These are phyloP conservation scores for Platyscapa corneri DNA, from an alignment of 1,140 invertebrate species.

Conservation along the genomic window DNA sequence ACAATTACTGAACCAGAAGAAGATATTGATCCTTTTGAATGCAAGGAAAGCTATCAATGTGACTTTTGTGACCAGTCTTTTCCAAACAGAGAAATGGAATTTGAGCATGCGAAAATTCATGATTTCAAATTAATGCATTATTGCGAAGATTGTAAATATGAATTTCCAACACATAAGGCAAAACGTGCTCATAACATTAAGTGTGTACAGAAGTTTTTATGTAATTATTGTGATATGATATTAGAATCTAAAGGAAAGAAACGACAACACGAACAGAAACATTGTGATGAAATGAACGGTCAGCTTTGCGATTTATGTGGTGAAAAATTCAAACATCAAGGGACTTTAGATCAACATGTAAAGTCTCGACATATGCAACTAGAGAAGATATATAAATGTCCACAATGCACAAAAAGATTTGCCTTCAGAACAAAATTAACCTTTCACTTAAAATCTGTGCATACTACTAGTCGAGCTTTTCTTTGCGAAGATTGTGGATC, in stretches of 20 bases:
- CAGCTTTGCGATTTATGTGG: slow-evolving; percentile 72
- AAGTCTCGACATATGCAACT: slow-evolving; percentile 70
- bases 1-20: slow-evolving; percentile 28
- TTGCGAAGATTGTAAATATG: slow-evolving; percentile 69
- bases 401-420: slow-evolving; percentile 72
- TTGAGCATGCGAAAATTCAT: slow-evolving; percentile 68
- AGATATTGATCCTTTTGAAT: slow-evolving; percentile 52
- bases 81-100: slow-evolving; percentile 61
- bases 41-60: slow-evolving; percentile 64
- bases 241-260: slow-evolving; percentile 71
- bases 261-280: slow-evolving; percentile 72
- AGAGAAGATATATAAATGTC: slow-evolving; percentile 71
- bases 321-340: slow-evolving; percentile 72
- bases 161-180: slow-evolving; percentile 68
- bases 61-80: slow-evolving; percentile 70
- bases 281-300: slow-evolving; percentile 68
- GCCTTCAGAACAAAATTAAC: slow-evolving; percentile 72
- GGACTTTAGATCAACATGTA: slow-evolving; percentile 70
- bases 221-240: slow-evolving; percentile 65
- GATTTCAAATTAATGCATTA: slow-evolving; percentile 69
- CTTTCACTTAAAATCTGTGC: slow-evolving; percentile 72
- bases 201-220: slow-evolving; percentile 68
- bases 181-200: slow-evolving; percentile 66
- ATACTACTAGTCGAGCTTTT: slow-evolving; percentile 68
- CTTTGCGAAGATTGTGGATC: slow-evolving; percentile 72